Evolutionary conservation across 2,888 invertebrate genomes (phyloP).

Genomic region (Mesoligia furuncula): DNA sequence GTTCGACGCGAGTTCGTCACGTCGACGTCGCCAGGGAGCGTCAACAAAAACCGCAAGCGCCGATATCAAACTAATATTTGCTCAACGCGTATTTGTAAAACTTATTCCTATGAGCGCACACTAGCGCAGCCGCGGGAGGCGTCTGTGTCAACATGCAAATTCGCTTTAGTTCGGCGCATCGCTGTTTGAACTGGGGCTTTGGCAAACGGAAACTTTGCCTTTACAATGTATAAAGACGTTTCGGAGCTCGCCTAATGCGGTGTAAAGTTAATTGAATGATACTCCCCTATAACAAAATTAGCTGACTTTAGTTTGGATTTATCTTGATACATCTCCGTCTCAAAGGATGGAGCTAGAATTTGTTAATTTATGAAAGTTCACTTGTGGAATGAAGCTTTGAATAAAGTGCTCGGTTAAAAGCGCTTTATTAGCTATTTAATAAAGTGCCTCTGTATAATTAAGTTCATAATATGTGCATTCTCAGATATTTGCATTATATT

Average conservation of each 20-base stretch:
- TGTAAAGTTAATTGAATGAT: conserved; percentile 79
- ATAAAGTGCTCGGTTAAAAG: conserved; percentile 33
- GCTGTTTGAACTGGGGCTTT: conserved; percentile 78
- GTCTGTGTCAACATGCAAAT: conserved; percentile 81
- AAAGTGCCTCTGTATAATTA: conserved; percentile 16
- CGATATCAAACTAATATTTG: conserved; percentile 74
- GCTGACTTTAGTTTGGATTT: conserved; percentile 66
- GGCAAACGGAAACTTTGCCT: conserved; percentile 79
- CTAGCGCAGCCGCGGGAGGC: conserved; percentile 54
- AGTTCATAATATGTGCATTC: conserved; percentile 25
- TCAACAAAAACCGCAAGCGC: conserved; percentile 64
- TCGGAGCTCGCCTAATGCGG: conserved; percentile 73
- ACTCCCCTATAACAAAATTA: conserved; percentile 70
- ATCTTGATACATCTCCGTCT: conserved; percentile 61
- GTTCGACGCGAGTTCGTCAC: conserved; percentile 42
- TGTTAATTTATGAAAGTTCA: conserved; percentile 64
- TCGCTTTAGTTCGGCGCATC: conserved; percentile 81
- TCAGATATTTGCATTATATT: conserved; percentile 8
- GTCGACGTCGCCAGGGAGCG: conserved; percentile 42
- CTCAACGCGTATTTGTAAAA: conserved; percentile 74
- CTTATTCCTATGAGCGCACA: conserved; percentile 74
- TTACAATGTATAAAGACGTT: conserved; percentile 78
- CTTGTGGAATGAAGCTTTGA: conserved; percentile 31
- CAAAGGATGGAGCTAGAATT: conserved; percentile 53
- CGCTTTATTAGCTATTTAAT: conserved; percentile 54